Evolutionary conservation across 2,888 invertebrate species (phyloP).

Genomic region (Oscheius sp.): DNA sequence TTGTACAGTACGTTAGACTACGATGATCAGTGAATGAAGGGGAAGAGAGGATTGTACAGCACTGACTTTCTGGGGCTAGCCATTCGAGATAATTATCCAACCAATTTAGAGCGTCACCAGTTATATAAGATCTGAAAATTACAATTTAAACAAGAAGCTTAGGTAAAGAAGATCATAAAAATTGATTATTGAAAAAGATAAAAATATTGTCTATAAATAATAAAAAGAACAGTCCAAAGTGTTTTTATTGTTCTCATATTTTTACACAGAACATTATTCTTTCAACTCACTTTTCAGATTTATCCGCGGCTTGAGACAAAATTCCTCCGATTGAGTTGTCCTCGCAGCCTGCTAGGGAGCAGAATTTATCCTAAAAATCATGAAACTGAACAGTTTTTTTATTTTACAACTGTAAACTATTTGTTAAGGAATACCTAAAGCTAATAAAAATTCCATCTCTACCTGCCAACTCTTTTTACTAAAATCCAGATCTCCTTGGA

Average conservation of each 20-base stretch:
- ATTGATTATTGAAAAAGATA: too few species aligned
- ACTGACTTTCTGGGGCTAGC: conserved; percentile 39
- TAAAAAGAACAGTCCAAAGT: too few species aligned
- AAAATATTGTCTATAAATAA: too few species aligned
- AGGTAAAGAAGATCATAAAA: too few species aligned
- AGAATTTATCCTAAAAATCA: conserved; percentile 48
- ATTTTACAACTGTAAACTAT: background rate
- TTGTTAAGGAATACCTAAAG: background rate
- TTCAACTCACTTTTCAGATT: conserved; percentile 34
- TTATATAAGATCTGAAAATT: conserved; percentile 25
- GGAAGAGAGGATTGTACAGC: conserved; percentile 32
- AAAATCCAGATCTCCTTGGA: conserved; percentile 74
- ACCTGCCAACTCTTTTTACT: conserved; percentile 23
- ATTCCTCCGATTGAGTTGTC: conserved; percentile 48
- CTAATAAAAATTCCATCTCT: background rate
- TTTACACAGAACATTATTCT: too few species aligned
- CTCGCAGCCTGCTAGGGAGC: conserved; percentile 46
- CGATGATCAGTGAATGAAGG: too few species aligned
- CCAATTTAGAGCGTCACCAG: conserved; percentile 48
- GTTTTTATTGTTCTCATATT: too few species aligned
- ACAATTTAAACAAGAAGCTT: too few species aligned
- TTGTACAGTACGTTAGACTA: background rate
- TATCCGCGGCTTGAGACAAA: conserved; percentile 39
- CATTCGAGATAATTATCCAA: conserved; percentile 49
- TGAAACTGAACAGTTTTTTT: too few species aligned